Base-by-base conservation (phyloP, 1,140 invertebrate genomes). In the Rhynchophorus ferrugineus region DNA sequence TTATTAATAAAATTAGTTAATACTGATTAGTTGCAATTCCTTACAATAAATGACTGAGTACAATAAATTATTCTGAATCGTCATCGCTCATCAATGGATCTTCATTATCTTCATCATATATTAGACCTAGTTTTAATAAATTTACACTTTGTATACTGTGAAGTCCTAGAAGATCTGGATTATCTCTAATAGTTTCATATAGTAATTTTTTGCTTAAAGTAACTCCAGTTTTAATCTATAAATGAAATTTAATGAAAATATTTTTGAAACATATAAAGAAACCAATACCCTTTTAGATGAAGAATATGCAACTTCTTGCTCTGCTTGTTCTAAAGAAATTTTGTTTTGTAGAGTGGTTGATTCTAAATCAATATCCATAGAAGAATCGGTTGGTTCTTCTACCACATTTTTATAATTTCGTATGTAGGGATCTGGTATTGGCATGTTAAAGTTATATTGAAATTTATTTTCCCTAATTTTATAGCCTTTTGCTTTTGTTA, bases 341-440 rank as follows among this genome's bases (percentile, higher is more conserved):
- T 58, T 58, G 42, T 14, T 50, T 29, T 54, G 58, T 1, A 66
- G 67, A 17, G 60, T 42, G 47, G 68, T 63, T 22, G 38, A 58
- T 44, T 66, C 62, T 9, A 66, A 65, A 45, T 62, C 56, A 38
- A 61, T 50, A 11, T 20, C 55, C 34, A 63, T 57, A 49, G 63
- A 65, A 20, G 48, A 53, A 45, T 65, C 58, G 33, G 60, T 54
- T 3, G 57, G 60, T 9, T 54, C 59, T 42, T 68, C 63, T 36
- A 59, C 60, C 9, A 70, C 55, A 29, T 69, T 66, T 62, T 65
- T 61, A 51, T 69, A 69, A 59, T 76, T 77, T 51, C 73, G 62
- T 8, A 75, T 61, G 64, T 75, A 78, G 3, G 76, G 75, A 68
- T 79, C 77, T 3, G 73, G 70, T 9, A 75, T 67, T 3, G 72